A percentile compares a stretch with the other conserved stretches of the same genome.
Evolutionary conservation across 2,797 vertebrate genomes (phyloP).

Genomic region (Coracias cyanogaster): DNA sequence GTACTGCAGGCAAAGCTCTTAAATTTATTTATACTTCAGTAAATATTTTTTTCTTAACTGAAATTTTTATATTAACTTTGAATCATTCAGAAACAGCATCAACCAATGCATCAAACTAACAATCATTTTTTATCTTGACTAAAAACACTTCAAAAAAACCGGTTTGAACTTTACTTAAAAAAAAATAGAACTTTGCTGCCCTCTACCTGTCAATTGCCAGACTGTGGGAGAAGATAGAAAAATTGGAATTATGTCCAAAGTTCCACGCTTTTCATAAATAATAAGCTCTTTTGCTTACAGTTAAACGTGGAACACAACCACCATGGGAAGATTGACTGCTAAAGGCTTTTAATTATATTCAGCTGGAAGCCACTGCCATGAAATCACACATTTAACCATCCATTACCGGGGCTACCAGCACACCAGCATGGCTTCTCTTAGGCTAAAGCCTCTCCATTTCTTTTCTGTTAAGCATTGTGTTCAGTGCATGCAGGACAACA

Average conservation of each 20-base stretch:
- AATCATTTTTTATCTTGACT: neutral
- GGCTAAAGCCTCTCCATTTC: neutral
- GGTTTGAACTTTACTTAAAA: neutral
- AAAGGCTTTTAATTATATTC: neutral
- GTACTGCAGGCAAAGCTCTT: neutral
- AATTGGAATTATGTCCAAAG: neutral
- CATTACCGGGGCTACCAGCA: neutral
- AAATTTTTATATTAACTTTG: neutral
- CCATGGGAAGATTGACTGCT: neutral
- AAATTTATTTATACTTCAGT: neutral
- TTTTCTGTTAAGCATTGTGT: neutral
- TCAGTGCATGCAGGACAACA: neutral
- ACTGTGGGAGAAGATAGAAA: neutral
- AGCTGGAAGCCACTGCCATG: neutral
- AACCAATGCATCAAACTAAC: neutral
- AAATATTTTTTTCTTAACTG: neutral
- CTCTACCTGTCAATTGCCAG: constrained; percentile 60
- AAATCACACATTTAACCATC: neutral
- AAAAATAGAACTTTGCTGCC: constrained; percentile 75
- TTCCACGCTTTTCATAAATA: neutral
- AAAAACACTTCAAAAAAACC: neutral
- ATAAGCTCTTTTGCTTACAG: neutral
- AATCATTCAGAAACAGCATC: neutral
- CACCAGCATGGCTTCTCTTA: neutral
- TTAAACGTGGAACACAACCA: neutral